These are phyloP conservation scores for Entelurus aequoreus DNA, from an alignment of 2,113 vertebrate species.

Conservation along the genomic window DNA sequence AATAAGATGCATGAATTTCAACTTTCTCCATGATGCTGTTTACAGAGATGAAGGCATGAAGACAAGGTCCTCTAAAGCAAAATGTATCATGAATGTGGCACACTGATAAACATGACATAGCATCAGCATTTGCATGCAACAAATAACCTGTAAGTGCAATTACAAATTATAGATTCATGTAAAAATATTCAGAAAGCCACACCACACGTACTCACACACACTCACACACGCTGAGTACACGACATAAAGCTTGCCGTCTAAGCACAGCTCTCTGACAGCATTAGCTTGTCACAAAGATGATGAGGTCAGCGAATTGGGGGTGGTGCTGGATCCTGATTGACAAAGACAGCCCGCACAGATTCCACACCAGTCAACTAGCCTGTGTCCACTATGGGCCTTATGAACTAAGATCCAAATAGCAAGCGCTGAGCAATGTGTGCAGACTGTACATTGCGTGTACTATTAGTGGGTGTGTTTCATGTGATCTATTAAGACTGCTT, in stretches of 20 bases:
- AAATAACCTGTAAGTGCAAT: neutral
- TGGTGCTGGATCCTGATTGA: constrained; percentile 66
- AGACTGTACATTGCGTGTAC: too few species aligned
- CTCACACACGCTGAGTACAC: constrained; percentile 3
- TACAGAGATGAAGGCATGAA: too few species aligned
- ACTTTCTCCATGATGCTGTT: too few species aligned
- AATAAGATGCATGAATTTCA: too few species aligned
- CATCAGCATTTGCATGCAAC: too few species aligned
- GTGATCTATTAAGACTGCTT: too few species aligned
- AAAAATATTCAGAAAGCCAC: neutral
- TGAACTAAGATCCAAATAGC: too few species aligned
- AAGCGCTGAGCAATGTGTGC: too few species aligned
- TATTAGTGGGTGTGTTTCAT: too few species aligned
- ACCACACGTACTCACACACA: neutral
- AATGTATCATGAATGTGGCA: too few species aligned
- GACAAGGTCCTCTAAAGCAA: too few species aligned
- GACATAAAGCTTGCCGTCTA: constrained; percentile 53
- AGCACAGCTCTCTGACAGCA: constrained; percentile 64
- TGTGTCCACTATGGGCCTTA: constrained; percentile 22
- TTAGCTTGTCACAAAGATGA: constrained; percentile 57
- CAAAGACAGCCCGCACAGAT: constrained; percentile 67
- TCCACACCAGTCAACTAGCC: constrained; percentile 60
- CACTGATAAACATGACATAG: too few species aligned
- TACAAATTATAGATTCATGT: neutral
- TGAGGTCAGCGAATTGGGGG: constrained; percentile 64